Base-by-base conservation (phyloP, 1,140 invertebrate genomes). In the Wiebesia pumilae region DNA sequence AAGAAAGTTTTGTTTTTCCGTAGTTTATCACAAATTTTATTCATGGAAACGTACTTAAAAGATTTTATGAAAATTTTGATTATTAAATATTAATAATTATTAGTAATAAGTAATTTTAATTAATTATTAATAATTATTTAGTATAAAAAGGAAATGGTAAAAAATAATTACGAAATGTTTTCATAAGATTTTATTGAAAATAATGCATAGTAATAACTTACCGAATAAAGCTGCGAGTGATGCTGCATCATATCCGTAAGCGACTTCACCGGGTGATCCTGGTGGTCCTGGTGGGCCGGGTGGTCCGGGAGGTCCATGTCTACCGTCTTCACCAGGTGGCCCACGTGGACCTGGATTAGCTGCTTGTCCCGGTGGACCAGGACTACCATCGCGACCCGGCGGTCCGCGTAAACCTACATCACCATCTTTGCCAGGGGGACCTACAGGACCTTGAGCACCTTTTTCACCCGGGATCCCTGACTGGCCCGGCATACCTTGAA, bases 341-440 rank as follows among this genome's bases (percentile, higher is more conserved):
- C 97, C 97, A 91, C 95, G 96, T 4, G 95, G 94, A 75, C 97
- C 97, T 69, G 95, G 93, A 90, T 92, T 95, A 62, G 79, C 83
- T 0, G 58, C n/a, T 3, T 69, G 94, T 43, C 97, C 97, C 12
- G 95, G 92, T 65, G 96, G 95, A 0, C 97, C 87, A 14, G 87
- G 87, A 43, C 67, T 82, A n/a, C 87, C 87, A 51, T 87, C 87
- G 3, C 87, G 83, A 21, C 87, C 97, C n/a, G 93, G 91, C 38
- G 95, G 93, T 83, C 97, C 97, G 35, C 95, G 88, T 65, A 95
- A 94, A 21, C 92, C 92, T 0, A 96, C 93, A 90, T 97, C 96
- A 19, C 97, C 97, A 91, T 97, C 97, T 90, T 97, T 87, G 0
- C 97, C 97, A 88, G 96, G 95, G 86, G 96, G 94, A 85, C 97